Conservation (phyloP, 2,888 invertebrate genomes). For the Drosophila sordidula region DNA sequence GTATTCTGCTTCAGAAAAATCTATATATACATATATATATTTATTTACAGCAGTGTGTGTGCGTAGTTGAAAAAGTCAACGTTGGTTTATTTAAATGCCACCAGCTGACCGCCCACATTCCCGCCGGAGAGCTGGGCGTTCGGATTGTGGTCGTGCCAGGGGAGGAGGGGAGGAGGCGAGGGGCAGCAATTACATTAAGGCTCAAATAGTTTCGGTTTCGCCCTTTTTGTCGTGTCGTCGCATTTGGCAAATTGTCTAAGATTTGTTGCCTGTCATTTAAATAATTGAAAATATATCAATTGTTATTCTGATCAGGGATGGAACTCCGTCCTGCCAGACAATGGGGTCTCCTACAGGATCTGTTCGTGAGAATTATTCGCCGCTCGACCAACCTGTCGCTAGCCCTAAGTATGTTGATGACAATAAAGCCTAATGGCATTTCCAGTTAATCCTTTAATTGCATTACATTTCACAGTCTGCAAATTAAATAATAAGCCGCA, state of each 20-base stretch:
- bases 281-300: slow-evolving; percentile 73
- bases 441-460: slow-evolving; percentile 75
- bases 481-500: slow-evolving; percentile 72
- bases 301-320: not conserved
- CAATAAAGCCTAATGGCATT: slow-evolving; percentile 73
- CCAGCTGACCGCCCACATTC: slow-evolving; percentile 56
- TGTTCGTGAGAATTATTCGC: slow-evolving; percentile 11
- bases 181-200: slow-evolving; percentile 71
- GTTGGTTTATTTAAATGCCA: slow-evolving; percentile 53
- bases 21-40: slow-evolving; percentile 4
- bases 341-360: too few species aligned
- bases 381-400: slow-evolving; percentile 20
- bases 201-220: slow-evolving; percentile 39
- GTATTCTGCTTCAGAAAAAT: slow-evolving; percentile 48
- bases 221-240: slow-evolving; percentile 25
- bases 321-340: too few species aligned
- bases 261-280: slow-evolving; percentile 70
- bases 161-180: slow-evolving; percentile 8
- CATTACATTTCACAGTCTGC: slow-evolving; percentile 74
- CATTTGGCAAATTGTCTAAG: slow-evolving; percentile 58
- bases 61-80: slow-evolving; percentile 39
- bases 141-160: slow-evolving; percentile 34
- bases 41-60: too few species aligned
- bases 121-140: slow-evolving; percentile 5
- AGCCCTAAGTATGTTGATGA: slow-evolving; percentile 31